Conservation (phyloP, 2,113 vertebrate species). For the Nibea coibor region DNA sequence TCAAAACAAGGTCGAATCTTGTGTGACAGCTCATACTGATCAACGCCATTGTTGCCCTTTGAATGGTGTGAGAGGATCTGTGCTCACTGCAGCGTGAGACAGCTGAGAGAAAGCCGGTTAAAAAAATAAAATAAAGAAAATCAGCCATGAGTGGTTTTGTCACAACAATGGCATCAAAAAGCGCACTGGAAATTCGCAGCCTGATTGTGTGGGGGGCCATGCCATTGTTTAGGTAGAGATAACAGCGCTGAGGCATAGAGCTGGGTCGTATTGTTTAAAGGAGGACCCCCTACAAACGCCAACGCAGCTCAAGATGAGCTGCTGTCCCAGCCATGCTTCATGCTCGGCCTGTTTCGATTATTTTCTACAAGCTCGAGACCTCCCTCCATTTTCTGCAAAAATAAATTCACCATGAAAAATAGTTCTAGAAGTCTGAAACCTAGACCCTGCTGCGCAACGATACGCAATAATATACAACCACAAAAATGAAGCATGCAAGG, state of each 20-base stretch:
- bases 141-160: conserved; percentile 61
- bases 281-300: conserved; percentile 57
- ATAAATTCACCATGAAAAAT: neutral
- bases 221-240: conserved; percentile 75
- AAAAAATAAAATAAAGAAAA: conserved; percentile 12
- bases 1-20: conserved; percentile 50
- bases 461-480: neutral
- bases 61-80: conserved; percentile 31
- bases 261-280: conserved; percentile 66
- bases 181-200: conserved; percentile 65
- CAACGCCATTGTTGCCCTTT: conserved; percentile 31
- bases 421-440: neutral
- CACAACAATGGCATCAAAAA: conserved; percentile 79
- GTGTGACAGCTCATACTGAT: conserved; percentile 45
- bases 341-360: conserved; percentile 61
- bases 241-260: conserved; percentile 57
- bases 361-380: conserved; percentile 25
- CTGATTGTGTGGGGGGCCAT: conserved; percentile 41
- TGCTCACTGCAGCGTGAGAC: conserved; percentile 48
- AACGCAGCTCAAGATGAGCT: conserved; percentile 29
- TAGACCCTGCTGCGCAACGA: neutral
- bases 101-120: conserved; percentile 43
- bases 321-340: conserved; percentile 59
- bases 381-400: neutral
- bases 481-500: too few species aligned